Evolutionary conservation across 2,797 vertebrate species (phyloP).

Genomic region (Syndactyla subalaris): DNA sequence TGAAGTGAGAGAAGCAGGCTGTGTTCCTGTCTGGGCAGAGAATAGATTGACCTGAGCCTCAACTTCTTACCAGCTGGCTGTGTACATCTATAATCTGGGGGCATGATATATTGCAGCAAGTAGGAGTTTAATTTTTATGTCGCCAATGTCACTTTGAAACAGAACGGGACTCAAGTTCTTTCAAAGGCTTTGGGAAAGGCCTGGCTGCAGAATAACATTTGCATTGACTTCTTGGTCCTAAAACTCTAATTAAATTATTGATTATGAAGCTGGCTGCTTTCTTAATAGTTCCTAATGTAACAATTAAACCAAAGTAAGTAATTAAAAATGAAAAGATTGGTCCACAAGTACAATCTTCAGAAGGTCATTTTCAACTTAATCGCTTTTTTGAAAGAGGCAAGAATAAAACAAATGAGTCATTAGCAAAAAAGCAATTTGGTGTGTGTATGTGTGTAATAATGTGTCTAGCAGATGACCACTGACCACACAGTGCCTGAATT

Average conservation of each 20-base stretch:
- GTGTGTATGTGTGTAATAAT: background rate
- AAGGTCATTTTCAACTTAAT: conserved; percentile 68
- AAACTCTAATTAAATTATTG: conserved; percentile 74
- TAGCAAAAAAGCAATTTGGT: conserved; percentile 31
- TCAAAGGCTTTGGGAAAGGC: conserved; percentile 37
- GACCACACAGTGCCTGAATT: background rate
- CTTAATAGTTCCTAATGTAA: conserved; percentile 70
- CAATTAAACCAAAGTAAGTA: conserved; percentile 66
- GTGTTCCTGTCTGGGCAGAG: background rate
- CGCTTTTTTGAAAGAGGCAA: background rate
- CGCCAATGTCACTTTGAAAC: conserved; percentile 48
- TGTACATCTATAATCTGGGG: background rate
- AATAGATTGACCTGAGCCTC: conserved; percentile 23
- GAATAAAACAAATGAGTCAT: conserved; percentile 55
- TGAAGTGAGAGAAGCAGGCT: background rate
- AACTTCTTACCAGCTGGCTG: conserved; percentile 9
- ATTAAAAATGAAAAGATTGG: conserved; percentile 67
- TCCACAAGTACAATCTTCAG: conserved; percentile 32
- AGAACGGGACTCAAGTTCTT: conserved; percentile 29
- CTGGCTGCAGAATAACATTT: conserved; percentile 52
- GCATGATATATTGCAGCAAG: background rate
- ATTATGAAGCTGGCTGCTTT: conserved; percentile 71
- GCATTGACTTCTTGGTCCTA: conserved; percentile 58
- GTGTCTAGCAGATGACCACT: conserved; percentile 17
- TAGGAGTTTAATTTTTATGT: conserved; percentile 10